Base-by-base conservation (phyloP, 2,888 invertebrate genomes). In the Lithodes maja region DNA sequence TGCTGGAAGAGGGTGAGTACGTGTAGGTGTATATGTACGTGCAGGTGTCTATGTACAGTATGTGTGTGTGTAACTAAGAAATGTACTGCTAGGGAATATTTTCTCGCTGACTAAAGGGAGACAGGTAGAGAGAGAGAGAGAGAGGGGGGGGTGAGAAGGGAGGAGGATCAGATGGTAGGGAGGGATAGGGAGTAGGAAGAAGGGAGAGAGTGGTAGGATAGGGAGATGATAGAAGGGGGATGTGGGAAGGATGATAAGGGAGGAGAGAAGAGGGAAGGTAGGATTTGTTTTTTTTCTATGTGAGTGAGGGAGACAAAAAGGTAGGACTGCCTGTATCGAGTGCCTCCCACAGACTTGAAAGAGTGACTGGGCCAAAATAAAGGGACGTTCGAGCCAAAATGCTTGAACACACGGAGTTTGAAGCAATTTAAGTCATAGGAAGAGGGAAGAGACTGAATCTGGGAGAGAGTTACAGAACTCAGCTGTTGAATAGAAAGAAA, bases 61-160 rank as follows among this genome's bases (percentile, higher is more conserved):
- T 61, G 61, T 71, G 71, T 71, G 15, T n/a, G n/a, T n/a, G 71
- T 71, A n/a, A 71, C 71, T 71, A 71, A 71, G 71, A 71, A 71
- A 71, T n/a, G n/a, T 71, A 71, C 71, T 15, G 71, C 71, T 61
- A n/a, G 17, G 71, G n/a, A 15, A 71, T 71, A 71, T 71, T 71
- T 71, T 71, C 71, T 15, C 71, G n/a, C 1, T n/a, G 71, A 71
- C 3, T 71, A 71, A 71, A 71, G 71, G 71, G 71, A 71, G 71
- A n/a, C n/a, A 71, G 71, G n/a, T n/a, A 71, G 71, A n/a, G 12
- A 33, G 61, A 61, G 61, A 61, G 61, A 61, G 12, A 61, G 61
- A 1, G 54, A 12, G 17, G 17, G 75, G 79, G 54, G 7, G 79
- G n/a, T 33, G 33, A 33, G 33, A 33, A 33, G 33, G 33, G 33